Evolutionary conservation across 2,888 invertebrate species (phyloP).

Genomic region (Metopia argyrocephala): DNA sequence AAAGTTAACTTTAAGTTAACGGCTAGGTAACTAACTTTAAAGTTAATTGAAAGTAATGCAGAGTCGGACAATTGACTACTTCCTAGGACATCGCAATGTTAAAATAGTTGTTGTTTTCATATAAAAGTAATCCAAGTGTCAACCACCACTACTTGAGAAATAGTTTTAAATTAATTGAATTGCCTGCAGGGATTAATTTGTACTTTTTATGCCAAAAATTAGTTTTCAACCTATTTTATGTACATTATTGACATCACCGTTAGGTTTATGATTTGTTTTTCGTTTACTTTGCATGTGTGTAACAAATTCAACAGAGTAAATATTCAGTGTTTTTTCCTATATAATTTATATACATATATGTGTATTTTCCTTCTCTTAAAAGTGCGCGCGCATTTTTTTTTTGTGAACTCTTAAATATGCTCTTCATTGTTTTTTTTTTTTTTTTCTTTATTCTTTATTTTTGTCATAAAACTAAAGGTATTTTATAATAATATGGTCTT

Average conservation of each 20-base stretch:
- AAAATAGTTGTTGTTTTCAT: no score
- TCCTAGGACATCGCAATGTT: no score
- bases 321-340: neutral
- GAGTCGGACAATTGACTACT: no score
- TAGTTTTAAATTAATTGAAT: no score
- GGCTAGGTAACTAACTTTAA: no score
- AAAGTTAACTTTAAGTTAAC: no score
- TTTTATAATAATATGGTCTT: neutral
- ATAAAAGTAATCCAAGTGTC: no score
- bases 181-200: no score
- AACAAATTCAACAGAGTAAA: constrained; percentile 20
- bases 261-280: constrained; percentile 22
- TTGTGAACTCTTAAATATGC: neutral
- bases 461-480: constrained; percentile 11
- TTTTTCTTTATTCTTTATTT: neutral
- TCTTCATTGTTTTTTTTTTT: neutral
- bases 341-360: neutral
- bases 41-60: no score
- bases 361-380: constrained; percentile 43
- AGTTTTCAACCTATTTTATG: neutral
- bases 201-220: no score
- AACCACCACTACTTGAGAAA: no score
- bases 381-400: constrained; percentile 53
- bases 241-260: neutral
- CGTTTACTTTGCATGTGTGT: neutral